Percentiles rank a stretch among this genome's conserved stretches.
phyloP scores from a whole-genome alignment of 2,797 vertebrate genomes.

The Rhyacichthys aspro region DNA sequence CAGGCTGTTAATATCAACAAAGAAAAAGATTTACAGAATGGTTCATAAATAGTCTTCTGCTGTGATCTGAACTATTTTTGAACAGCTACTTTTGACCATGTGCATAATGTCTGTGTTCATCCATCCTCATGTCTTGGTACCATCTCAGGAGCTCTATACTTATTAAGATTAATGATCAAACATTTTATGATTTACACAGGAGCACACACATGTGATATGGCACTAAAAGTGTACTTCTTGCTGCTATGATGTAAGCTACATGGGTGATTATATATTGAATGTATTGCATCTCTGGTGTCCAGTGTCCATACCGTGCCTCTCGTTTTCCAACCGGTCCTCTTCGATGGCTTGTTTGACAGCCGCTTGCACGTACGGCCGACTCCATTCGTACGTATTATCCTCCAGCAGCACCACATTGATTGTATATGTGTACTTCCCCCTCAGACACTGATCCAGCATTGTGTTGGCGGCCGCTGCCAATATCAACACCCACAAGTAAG shows the following conservation, averaged over 20 bases:
- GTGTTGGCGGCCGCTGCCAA: constrained; percentile 28
- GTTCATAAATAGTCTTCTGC: no score
- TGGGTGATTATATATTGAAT: not conserved
- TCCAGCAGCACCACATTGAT: constrained; percentile 91
- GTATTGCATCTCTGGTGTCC: not conserved
- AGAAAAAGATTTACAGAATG: no score
- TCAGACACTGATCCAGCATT: constrained; percentile 62
- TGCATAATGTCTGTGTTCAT: no score
- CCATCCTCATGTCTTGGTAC: no score
- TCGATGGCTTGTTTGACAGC: constrained; percentile 79
- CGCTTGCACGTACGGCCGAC: constrained; percentile 58
- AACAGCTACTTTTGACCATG: no score
- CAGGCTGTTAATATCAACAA: not conserved
- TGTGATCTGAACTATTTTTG: no score
- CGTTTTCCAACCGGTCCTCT: constrained; percentile 72
- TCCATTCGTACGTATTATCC: constrained; percentile 79
- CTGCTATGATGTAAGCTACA: no score
- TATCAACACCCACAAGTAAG: constrained; percentile 50
- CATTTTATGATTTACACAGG: not conserved
- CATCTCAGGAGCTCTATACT: not conserved
- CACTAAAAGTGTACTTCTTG: not conserved
- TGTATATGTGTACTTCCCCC: constrained; percentile 32
- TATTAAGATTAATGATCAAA: not conserved
- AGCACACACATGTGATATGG: not conserved
- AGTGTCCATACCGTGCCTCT: constrained; percentile 65